Evolutionary conservation across 2,888 invertebrate species (phyloP).

Genomic region (Luperina testacea): DNA sequence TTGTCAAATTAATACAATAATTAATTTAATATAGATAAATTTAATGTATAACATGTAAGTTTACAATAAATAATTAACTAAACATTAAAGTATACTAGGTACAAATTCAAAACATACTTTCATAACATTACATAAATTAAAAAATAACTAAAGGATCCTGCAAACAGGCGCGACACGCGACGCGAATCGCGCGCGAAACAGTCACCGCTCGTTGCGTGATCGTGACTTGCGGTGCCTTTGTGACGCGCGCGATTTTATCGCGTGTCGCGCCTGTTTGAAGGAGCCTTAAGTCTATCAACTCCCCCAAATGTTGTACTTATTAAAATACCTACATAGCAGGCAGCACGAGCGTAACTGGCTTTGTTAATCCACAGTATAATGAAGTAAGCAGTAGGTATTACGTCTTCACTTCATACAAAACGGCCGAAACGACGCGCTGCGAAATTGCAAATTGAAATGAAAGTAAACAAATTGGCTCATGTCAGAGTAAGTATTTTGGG

Average conservation of each 20-base stretch:
- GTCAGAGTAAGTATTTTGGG: too few species aligned
- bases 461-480: too few species aligned
- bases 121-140: background rate
- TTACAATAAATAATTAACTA: conserved; percentile 13
- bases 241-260: too few species aligned
- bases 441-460: too few species aligned
- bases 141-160: background rate
- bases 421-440: background rate
- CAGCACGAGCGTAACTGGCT: background rate
- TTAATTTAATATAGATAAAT: background rate
- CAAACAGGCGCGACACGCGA: too few species aligned
- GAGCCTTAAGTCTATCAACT: background rate
- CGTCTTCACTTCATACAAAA: background rate
- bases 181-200: too few species aligned
- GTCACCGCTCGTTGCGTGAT: too few species aligned
- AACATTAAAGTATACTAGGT: background rate
- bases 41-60: background rate
- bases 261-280: too few species aligned
- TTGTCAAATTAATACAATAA: conserved; percentile 8
- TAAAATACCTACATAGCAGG: background rate
- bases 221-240: too few species aligned
- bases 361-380: background rate
- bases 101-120: background rate
- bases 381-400: background rate
- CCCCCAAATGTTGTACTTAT: conserved; percentile 5